Base-by-base conservation (phyloP, 2,888 invertebrate species). In the Leucophora obtusa region DNA sequence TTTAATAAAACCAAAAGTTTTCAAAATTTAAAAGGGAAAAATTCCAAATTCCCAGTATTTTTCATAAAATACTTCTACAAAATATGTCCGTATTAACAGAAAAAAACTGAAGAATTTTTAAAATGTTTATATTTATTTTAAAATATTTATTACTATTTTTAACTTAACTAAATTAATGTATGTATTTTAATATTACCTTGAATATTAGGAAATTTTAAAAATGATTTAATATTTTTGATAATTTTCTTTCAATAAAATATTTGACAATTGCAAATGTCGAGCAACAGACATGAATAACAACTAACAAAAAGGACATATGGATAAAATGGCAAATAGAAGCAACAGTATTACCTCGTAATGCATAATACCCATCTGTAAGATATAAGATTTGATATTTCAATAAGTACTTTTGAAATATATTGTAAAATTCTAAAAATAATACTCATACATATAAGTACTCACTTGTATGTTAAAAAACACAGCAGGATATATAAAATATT, bases 401-500 rank as follows among this genome's bases (percentile, higher is more conserved):
- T 7, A 28, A n/a, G n/a, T 47, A n/a, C n/a, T 47, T 47, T 47
- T 47, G 11, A 38, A 38, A 38, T 38, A 38, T 38, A 38, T 38
- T 11, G 0, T 38, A 38, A 11, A 47, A n/a, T 47, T n/a, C n/a
- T 47, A 47, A n/a, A 47, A n/a, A 47, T 14, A 47, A 2, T 0
- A 47, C n/a, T 14, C 15, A n/a, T 7, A 47, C 43, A 47, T 14
- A 47, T n/a, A 47, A 47, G n/a, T 14, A 47, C 38, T 38, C 38
- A 38, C 28, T 38, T 14, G n/a, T 47, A n/a, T n/a, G 43, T 47
- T 14, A 53, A 43, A 59, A 11, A 59, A 60, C 50, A 10, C 74
- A 68, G 66, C 74, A 33, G 74, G 74, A 68, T 66, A 74, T 68
- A 21, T 10, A 56, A 15, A 53, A 60, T 53, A 68, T 54, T 1